These are phyloP conservation scores for Lasius platythorax DNA, from an alignment of 2,888 invertebrate genomes.

Conservation along the genomic window DNA sequence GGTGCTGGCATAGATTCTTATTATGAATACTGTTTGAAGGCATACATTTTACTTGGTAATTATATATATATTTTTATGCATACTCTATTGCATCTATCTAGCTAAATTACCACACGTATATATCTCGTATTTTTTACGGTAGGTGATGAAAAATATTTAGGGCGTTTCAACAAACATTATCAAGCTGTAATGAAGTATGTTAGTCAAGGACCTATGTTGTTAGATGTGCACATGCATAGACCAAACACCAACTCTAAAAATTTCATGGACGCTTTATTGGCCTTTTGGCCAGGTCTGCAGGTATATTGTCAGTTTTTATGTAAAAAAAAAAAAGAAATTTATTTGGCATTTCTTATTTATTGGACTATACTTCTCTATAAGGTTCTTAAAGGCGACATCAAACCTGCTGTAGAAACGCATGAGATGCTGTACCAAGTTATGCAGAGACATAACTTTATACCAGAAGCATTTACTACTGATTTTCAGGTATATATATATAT, in stretches of 20 bases:
- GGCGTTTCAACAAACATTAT: conserved; percentile 98
- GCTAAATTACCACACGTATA: background rate
- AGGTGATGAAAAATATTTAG: conserved; percentile 96
- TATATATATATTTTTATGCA: conserved; percentile 29
- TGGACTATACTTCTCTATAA: conserved; percentile 76
- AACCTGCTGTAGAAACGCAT: conserved; percentile 99
- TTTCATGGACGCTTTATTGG: conserved; percentile 98
- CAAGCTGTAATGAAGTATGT: conserved; percentile 99
- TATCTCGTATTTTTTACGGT: background rate
- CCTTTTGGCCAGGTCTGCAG: conserved; percentile 99
- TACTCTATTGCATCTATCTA: background rate
- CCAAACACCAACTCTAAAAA: conserved; percentile 97
- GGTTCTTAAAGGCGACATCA: conserved; percentile 95
- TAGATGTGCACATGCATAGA: conserved; percentile 98
- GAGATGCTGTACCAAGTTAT: conserved; percentile 99
- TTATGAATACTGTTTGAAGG: conserved; percentile 99
- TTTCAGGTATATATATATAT: conserved; percentile 89
- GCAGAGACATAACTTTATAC: conserved; percentile 98
- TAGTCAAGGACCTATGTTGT: conserved; percentile 96
- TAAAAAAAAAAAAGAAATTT: background rate
- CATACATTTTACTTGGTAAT: conserved; percentile 94
- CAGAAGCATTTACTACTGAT: conserved; percentile 99
- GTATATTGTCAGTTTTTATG: conserved; percentile 85
- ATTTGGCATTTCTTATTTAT: conserved; percentile 27
- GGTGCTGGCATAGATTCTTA: conserved; percentile 99